Conservation (phyloP, 2,113 vertebrate species). For the Sialia sialis region DNA sequence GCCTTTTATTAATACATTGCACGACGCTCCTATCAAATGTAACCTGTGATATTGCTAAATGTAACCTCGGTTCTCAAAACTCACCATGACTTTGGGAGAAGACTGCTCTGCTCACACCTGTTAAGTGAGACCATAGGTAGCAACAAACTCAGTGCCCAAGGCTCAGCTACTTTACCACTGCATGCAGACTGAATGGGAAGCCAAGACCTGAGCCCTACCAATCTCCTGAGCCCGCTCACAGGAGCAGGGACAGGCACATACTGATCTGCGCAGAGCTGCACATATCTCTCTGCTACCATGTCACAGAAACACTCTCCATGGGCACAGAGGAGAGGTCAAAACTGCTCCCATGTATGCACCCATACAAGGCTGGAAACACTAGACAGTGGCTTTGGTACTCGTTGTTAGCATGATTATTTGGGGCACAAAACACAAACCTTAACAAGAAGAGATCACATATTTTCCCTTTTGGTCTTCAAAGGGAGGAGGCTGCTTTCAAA, state of each 20-base stretch:
- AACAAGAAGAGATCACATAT: neutral
- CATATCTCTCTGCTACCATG: neutral
- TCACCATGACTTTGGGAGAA: neutral
- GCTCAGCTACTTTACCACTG: neutral
- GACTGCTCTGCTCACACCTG: neutral
- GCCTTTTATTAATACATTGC: neutral
- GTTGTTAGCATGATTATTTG: neutral
- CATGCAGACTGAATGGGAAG: neutral
- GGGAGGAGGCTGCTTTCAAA: neutral
- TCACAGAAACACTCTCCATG: neutral
- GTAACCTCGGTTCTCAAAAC: neutral
- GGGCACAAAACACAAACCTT: neutral
- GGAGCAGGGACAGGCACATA: neutral
- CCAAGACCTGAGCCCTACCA: neutral
- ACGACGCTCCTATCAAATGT: neutral
- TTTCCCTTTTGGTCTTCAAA: neutral
- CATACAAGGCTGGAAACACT: neutral
- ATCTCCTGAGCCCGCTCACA: neutral
- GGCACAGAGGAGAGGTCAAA: neutral
- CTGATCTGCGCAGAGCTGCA: neutral
- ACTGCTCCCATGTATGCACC: fast-evolving
- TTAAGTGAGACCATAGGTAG: neutral
- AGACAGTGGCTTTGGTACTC: neutral
- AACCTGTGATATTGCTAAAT: neutral
- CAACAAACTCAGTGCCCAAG: neutral